phyloP scores from a whole-genome alignment of 2,888 invertebrate species.

The Scaptodrosophila latifasciaeformis region DNA sequence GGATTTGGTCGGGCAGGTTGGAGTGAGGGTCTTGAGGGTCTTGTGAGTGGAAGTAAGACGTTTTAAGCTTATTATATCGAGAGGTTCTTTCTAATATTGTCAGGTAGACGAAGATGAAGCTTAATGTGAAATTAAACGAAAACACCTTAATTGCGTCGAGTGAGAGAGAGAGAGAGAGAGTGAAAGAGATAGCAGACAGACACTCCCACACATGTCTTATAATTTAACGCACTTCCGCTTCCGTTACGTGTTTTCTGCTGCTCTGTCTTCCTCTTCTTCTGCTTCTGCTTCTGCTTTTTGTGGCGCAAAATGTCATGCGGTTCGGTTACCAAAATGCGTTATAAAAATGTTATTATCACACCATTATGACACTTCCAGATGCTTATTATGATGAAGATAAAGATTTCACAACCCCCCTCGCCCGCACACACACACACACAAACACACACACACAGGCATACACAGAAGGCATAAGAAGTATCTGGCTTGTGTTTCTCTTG shows the following conservation, averaged over 20 bases:
- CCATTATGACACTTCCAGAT: conserved; percentile 60
- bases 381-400: conserved; percentile 58
- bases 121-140: conserved; percentile 37
- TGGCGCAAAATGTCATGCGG: conserved; percentile 29
- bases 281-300: too few species aligned
- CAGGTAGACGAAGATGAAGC: conserved; percentile 22
- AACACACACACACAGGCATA: too few species aligned
- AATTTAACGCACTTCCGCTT: conserved; percentile 31
- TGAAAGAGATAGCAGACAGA: conserved; percentile 7
- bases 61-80: conserved; percentile 20
- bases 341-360: conserved; percentile 62
- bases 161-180: neutral
- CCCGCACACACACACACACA: neutral
- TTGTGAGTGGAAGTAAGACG: too few species aligned
- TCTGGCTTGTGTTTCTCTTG: too few species aligned
- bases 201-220: conserved; percentile 6
- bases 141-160: conserved; percentile 32
- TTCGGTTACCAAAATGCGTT: conserved; percentile 56
- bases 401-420: conserved; percentile 22
- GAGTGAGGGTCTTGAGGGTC: too few species aligned
- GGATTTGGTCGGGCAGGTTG: too few species aligned
- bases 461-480: neutral
- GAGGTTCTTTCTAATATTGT: conserved; percentile 25
- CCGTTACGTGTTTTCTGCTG: neutral
- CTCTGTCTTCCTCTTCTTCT: too few species aligned